Evolutionary conservation across 2,797 vertebrate genomes (phyloP).

Genomic region (Salmo trutta): DNA sequence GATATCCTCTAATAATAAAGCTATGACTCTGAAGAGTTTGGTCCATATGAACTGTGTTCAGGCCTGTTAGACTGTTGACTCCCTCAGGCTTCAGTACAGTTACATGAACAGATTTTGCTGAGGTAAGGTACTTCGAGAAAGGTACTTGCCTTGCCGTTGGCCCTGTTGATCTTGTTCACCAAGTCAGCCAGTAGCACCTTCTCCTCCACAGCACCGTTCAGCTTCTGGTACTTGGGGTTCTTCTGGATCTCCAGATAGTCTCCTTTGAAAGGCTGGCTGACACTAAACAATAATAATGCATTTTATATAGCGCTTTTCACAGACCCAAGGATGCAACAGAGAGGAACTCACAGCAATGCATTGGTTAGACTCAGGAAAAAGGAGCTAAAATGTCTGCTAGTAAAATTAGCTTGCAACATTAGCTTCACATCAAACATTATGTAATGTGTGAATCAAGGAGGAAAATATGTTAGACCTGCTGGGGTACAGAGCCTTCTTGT

Average conservation of each 20-base stretch:
- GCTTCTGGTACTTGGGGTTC: conserved; percentile 97
- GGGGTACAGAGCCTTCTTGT: conserved; percentile 95
- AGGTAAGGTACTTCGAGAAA: not conserved
- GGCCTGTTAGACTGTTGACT: conserved; percentile 12
- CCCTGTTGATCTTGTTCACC: conserved; percentile 97
- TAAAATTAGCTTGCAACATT: not conserved
- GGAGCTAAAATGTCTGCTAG: not conserved
- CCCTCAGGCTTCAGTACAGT: not conserved
- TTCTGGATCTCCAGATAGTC: conserved; percentile 96
- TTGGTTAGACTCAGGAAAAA: not conserved
- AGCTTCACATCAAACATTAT: not conserved
- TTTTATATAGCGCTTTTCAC: not conserved
- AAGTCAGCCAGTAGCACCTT: conserved; percentile 95
- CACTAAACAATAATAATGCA: conserved; percentile 68
- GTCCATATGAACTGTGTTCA: conserved; percentile 1
- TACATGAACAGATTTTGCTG: conserved; percentile 8
- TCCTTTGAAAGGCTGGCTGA: conserved; percentile 93
- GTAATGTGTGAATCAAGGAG: not conserved
- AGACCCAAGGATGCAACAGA: not conserved
- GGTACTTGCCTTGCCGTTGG: conserved; percentile 90
- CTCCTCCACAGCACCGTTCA: conserved; percentile 88
- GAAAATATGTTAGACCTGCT: conserved; percentile 81
- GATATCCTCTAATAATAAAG: not conserved
- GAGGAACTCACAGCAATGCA: not conserved
- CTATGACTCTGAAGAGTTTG: conserved; percentile 8